A percentile compares a stretch with the other conserved stretches of the same genome.
Conservation (phyloP, 1,140 invertebrate genomes). For the Calycopis cecrops region DNA sequence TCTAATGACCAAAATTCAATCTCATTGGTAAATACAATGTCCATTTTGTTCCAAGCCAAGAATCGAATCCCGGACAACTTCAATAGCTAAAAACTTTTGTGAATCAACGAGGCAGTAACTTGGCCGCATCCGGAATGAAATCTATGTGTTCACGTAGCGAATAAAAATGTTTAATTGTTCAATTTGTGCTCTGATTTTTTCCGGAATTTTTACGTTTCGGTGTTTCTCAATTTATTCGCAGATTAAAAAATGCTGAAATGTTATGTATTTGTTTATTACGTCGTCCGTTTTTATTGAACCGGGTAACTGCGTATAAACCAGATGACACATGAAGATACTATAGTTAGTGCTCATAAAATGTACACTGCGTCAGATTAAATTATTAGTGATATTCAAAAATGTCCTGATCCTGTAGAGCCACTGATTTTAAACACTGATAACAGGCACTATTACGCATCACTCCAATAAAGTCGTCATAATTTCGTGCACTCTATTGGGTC, state of each 20-base stretch:
- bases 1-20: too few relatives aligned
- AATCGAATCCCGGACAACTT: too few relatives aligned
- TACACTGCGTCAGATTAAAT: conserved; percentile 1
- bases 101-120: background rate
- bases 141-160: conserved; percentile 7
- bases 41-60: too few relatives aligned
- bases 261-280: conserved; percentile 29
- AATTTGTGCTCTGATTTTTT: conserved; percentile 12
- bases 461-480: too few relatives aligned
- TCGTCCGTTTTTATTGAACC: conserved; percentile 22
- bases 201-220: conserved; percentile 7
- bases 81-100: too few relatives aligned
- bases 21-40: too few relatives aligned
- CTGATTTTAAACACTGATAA: too few relatives aligned
- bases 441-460: too few relatives aligned
- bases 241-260: conserved; percentile 17
- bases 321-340: conserved; percentile 23
- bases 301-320: conserved; percentile 23
- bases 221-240: conserved; percentile 14
- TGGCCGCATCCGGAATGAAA: conserved; percentile 1
- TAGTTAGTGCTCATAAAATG: conserved; percentile 11
- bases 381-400: too few relatives aligned
- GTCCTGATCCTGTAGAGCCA: too few relatives aligned
- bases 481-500: too few relatives aligned
- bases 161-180: conserved; percentile 9